Conservation (phyloP, 1,140 invertebrate species). For the Procambarus clarkii region DNA sequence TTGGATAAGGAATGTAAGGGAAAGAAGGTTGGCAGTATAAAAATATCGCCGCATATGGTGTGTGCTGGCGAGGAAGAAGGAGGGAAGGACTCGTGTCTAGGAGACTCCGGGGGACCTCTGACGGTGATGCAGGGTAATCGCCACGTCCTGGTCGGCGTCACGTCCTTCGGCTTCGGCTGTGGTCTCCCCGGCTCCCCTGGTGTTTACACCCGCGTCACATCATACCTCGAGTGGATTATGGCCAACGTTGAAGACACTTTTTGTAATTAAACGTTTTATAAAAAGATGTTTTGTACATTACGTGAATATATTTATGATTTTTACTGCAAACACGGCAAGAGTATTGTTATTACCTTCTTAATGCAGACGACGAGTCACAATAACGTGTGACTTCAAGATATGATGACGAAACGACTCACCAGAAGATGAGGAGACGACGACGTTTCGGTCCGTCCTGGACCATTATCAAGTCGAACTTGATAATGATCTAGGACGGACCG, state of each 20-base stretch:
- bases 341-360: too few relatives aligned
- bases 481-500: too few relatives aligned
- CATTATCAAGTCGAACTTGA: too few relatives aligned
- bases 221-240: conserved; percentile 74
- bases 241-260: not conserved
- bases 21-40: not conserved
- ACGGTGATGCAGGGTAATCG: conserved; percentile 26
- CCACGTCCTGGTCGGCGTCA: conserved; percentile 46
- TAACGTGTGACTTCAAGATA: too few relatives aligned
- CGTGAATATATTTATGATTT: too few relatives aligned
- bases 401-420: too few relatives aligned
- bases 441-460: too few relatives aligned
- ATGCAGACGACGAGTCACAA: too few relatives aligned
- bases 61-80: conserved; percentile 88
- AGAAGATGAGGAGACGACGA: too few relatives aligned
- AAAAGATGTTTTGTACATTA: too few relatives aligned
- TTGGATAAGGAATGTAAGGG: not conserved
- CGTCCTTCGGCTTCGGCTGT: conserved; percentile 64
- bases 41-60: conserved; percentile 80
- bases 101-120: conserved; percentile 72
- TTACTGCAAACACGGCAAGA: too few relatives aligned
- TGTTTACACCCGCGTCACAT: conserved; percentile 75
- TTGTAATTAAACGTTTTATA: not conserved
- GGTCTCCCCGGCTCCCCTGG: conserved; percentile 73
- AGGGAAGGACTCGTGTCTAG: conserved; percentile 85